Base-by-base conservation (phyloP, 2,888 invertebrate genomes). In the Lathronympha strigana region DNA sequence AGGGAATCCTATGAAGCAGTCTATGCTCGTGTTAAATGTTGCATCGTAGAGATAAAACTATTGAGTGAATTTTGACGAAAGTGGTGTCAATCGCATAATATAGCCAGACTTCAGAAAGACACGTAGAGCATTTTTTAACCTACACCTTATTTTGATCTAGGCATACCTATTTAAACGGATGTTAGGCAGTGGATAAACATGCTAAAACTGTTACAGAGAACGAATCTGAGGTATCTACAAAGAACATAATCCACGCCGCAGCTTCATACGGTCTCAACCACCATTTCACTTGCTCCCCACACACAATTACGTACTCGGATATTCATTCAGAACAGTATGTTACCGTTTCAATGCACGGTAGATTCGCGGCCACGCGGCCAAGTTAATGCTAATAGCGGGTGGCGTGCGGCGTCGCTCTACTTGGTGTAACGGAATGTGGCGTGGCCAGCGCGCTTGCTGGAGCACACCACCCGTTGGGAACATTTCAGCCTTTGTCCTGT, bases 361-460 rank as follows among this genome's bases (percentile, higher is more conserved):
- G 67, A 63, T 67, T 63, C 63, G 58, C 63, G 70, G 68, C 55
- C 72, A 68, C 66, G 69, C 71, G 72, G 74, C 72, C 76, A 76
- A 68, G 73, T 77, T 72, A 77, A 82, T 81, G 74, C 72, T 73
- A 71, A 78, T 82, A 23, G 57, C 43, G 31, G 57, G 36, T 47
- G 76, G 86, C 87, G 83, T 85, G 86, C 76, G 68, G 84, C 77
- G 77, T 72, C 81, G 88, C 86, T 87, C 87, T 83, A 87, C 77
- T 88, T 84, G 72, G 73, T 76, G 73, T 81, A 84, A 81, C 84
- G 82, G 83, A 77, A 81, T 76, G 74, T 80, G 71, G 84, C 81
- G 79, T 83, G 79, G 75, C 79, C 83, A 19, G 31, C 25, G 25
- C 33, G 33, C 51, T 43, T 11, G 21, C 21, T 11, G 21, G 17